Conservation (phyloP, 2,797 vertebrate species). For the Ptychobarbus kaznakovi region DNA sequence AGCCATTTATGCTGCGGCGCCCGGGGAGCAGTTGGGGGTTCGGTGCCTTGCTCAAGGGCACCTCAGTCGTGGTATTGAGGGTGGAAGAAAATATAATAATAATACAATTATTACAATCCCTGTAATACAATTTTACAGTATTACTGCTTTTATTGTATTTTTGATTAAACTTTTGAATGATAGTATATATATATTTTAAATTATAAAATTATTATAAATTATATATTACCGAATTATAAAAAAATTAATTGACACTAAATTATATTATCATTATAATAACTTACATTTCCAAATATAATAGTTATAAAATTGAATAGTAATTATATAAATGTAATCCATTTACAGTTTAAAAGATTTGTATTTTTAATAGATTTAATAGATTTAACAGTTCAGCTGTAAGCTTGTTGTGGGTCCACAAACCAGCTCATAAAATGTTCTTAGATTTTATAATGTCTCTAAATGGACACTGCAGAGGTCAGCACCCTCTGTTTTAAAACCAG, state of each 20-base stretch:
- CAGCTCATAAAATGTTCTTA: neutral
- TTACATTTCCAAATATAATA: neutral
- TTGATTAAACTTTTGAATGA: neutral
- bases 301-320: neutral
- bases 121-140: neutral
- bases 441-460: neutral
- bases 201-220: too few relatives aligned
- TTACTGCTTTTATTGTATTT: neutral
- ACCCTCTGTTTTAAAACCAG: neutral
- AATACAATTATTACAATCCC: neutral
- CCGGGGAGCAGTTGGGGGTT: too few relatives aligned
- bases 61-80: too few relatives aligned
- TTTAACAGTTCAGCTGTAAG: neutral
- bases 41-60: too few relatives aligned
- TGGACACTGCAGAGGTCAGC: neutral
- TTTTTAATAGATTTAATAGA: neutral
- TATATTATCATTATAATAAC: neutral
- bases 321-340: neutral
- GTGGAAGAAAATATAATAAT: too few relatives aligned
- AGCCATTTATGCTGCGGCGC: too few relatives aligned
- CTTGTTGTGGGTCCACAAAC: neutral
- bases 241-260: neutral
- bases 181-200: too few relatives aligned
- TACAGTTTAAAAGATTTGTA: neutral
- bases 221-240: too few relatives aligned